Conservation (phyloP, 1,140 invertebrate genomes). For the Magallana angulata region DNA sequence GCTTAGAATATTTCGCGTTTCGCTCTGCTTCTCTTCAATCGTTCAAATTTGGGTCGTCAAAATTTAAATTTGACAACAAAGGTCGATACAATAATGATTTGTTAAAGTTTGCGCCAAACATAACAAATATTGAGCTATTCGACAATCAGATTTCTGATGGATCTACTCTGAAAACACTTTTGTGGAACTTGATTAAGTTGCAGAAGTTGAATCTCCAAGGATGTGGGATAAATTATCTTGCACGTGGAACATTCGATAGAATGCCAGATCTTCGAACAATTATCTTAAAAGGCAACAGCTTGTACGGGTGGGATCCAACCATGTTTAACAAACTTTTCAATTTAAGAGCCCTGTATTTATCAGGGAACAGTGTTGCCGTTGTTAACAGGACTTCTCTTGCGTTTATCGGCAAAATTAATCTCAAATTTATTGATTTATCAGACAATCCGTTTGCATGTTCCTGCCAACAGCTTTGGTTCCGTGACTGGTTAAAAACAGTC, state of each 20-base stretch:
- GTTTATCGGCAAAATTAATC: background rate
- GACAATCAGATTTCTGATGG: background rate
- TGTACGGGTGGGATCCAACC: background rate
- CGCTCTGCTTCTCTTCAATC: background rate
- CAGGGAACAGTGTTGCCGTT: conserved; percentile 8
- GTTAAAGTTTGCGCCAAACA: conserved; percentile 5
- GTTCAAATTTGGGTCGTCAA: background rate
- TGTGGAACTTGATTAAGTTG: background rate
- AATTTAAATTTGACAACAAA: conserved; percentile 36
- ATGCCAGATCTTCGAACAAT: background rate
- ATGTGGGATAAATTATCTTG: conserved; percentile 6
- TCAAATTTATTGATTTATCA: conserved; percentile 42
- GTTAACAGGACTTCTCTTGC: conserved; percentile 45
- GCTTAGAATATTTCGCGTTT: background rate
- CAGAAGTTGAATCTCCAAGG: background rate
- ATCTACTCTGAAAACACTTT: conserved; percentile 3
- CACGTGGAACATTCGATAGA: conserved; percentile 31
- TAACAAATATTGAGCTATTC: conserved; percentile 2
- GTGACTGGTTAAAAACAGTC: conserved; percentile 43
- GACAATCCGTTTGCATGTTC: conserved; percentile 57
- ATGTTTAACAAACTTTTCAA: background rate
- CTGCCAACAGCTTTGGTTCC: conserved; percentile 51
- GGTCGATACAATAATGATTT: conserved; percentile 17
- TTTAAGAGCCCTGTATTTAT: background rate
- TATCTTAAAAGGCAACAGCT: conserved; percentile 14